Percentiles rank a stretch among this genome's conserved stretches.
These are phyloP conservation scores for Parasteatoda lunata DNA, from an alignment of 2,888 invertebrate genomes.

Conservation along the genomic window DNA sequence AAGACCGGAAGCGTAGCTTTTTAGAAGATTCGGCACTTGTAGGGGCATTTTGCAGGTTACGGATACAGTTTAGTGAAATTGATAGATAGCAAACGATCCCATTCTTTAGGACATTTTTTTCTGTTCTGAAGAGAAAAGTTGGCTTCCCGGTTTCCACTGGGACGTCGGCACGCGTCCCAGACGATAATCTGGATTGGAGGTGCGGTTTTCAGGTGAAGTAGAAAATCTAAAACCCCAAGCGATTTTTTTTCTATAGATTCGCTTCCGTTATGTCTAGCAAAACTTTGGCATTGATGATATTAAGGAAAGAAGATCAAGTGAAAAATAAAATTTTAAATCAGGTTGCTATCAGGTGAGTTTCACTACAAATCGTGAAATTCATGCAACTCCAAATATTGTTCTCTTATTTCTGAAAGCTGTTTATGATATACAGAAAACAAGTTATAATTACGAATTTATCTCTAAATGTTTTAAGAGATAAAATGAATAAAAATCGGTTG, in stretches of 20 bases:
- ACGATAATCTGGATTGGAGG: slow-evolving; percentile 42
- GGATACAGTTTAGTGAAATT: slow-evolving; percentile 47
- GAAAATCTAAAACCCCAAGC: slow-evolving; percentile 46
- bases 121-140: slow-evolving; percentile 24
- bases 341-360: too few species aligned
- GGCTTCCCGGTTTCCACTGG: slow-evolving; percentile 25
- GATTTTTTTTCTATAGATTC: slow-evolving; percentile 23
- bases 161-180: slow-evolving; percentile 53
- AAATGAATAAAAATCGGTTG: too few species aligned
- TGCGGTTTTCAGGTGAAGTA: slow-evolving; percentile 45
- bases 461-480: too few species aligned
- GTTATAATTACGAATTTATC: too few species aligned
- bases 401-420: too few species aligned
- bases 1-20: slow-evolving; percentile 48
- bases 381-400: too few species aligned
- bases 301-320: too few species aligned
- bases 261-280: slow-evolving; percentile 39
- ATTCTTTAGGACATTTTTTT: not conserved
- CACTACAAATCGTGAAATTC: too few species aligned
- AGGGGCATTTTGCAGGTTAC: slow-evolving; percentile 17
- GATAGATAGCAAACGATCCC: slow-evolving; percentile 62
- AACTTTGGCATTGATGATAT: too few species aligned
- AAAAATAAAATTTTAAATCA: too few species aligned
- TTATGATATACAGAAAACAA: too few species aligned
- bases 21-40: slow-evolving; percentile 21